phyloP scores from a whole-genome alignment of 2,113 vertebrate genomes.

The Thymallus thymallus region DNA sequence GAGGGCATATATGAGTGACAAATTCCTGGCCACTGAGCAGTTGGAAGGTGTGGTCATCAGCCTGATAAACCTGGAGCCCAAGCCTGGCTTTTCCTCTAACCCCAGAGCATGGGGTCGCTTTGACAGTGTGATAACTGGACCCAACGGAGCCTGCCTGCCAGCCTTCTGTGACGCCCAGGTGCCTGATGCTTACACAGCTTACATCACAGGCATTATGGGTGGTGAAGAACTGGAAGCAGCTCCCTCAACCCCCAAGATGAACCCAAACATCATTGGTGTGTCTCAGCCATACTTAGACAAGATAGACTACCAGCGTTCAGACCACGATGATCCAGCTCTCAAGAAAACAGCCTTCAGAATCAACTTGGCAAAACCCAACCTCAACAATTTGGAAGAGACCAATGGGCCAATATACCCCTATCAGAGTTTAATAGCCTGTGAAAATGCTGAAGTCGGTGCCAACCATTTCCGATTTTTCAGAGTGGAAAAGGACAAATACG shows the following conservation, averaged over 20 bases:
- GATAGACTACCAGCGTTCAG: slow-evolving; percentile 85
- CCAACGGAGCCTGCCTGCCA: slow-evolving; percentile 90
- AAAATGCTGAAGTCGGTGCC: slow-evolving; percentile 79
- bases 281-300: slow-evolving; percentile 88
- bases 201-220: slow-evolving; percentile 87
- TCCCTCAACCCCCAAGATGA: slow-evolving; percentile 83
- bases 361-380: slow-evolving; percentile 89
- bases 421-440: slow-evolving; percentile 82
- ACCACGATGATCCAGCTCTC: slow-evolving; percentile 83
- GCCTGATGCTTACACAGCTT: slow-evolving; percentile 88
- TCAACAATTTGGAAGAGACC: slow-evolving; percentile 81
- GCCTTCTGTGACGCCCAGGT: slow-evolving; percentile 86
- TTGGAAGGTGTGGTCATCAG: slow-evolving; percentile 89
- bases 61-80: slow-evolving; percentile 90
- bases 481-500: slow-evolving; percentile 92
- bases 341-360: slow-evolving; percentile 92
- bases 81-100: slow-evolving; percentile 85
- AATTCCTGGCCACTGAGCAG: slow-evolving; percentile 85
- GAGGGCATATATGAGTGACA: slow-evolving; percentile 91
- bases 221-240: slow-evolving; percentile 94
- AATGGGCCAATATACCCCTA: slow-evolving; percentile 92
- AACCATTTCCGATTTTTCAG: slow-evolving; percentile 94
- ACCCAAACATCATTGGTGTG: slow-evolving; percentile 84
- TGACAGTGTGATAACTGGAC: slow-evolving; percentile 91
- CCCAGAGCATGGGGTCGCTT: slow-evolving; percentile 95